Evolutionary conservation across 1,140 invertebrate species (phyloP), one percentile per base, ranked within the genome.

Genomic region (Orchesella cincta): DNA sequence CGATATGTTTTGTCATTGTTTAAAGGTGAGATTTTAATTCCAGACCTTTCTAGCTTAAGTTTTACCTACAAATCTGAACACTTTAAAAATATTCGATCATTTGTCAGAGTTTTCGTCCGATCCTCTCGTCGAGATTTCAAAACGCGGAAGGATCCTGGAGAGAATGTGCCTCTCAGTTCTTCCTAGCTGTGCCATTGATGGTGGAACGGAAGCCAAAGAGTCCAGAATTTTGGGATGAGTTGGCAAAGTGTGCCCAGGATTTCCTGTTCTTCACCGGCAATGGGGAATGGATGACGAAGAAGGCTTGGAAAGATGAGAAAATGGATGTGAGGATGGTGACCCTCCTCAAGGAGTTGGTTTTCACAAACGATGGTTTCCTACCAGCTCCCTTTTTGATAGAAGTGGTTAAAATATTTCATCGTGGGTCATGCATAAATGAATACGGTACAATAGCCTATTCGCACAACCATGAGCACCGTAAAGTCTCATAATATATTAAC

Each of bases 331-430:
- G 77, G 28, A 82, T 82, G 81, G 81, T 82, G 16, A 75, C 71
- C 5, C 57, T 82, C 20, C 73, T 82, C 23, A 82, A 82, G 46
- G 77, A 80, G 51, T 39, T 82, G n/a, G 79, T 82, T 16, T 82
- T 82, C 46, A 31, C 33, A n/a, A 79, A 79, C 46, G 79, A 82
- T 64, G 76, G 76, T 28, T 67, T 74, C 31, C 54, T 82, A 0
- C 79, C 81, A 0, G 76, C 74, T 39, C 78, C 76, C 5, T 82
- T 82, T 72, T 73, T 82, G 23, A 76, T 80, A 33, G 77, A 80
- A 73, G 79, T 82, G 34, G 81, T 82, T 29, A 82, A 82, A 76
- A 82, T 80, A 1, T 82, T 82, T 64, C 81, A 82, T 36, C 76
- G 81, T 5, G 81, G 81, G 2, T 82, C 81, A 1, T 82, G 81